Evolutionary conservation across 2,888 invertebrate species (phyloP), one percentile per base, ranked within the genome.

Genomic region (Cartodere bifasciata): DNA sequence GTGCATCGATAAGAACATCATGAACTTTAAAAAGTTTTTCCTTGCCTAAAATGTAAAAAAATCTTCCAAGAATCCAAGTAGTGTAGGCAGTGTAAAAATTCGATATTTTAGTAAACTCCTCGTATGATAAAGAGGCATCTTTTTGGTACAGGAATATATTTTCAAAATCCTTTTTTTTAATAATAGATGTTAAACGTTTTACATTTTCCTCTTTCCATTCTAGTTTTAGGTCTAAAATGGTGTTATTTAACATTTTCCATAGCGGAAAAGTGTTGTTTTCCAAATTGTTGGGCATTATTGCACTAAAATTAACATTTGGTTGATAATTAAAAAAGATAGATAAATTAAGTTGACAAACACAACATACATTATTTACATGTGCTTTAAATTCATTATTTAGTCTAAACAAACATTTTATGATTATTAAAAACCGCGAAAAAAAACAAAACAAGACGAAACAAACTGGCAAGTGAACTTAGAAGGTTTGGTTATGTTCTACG

Each of bases 201-300:
- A 72, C 56, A 9, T 65, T 65, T 41, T 63, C 65, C 23, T 64
- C 67, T 15, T 69, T 65, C 21, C 68, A 63, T 45, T 69, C 65
- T 38, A 70, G 60, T 45, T 70, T 69, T 46, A 69, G 63, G 4
- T 9, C 9, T 7, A 27, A 28, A 16, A 72, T 67, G 3, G 73
- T 71, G 14, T 68, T 67, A 48, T 72, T 70, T 43, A 75, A 70
- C 58, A 70, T 70, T 58, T 70, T 68, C 76, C 77, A 76, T 42
- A 63, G 54, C 13, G 54, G 50, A 43, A 60, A 55, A 2, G 58
- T n/a, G n/a, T n/a, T n/a, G n/a, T n/a, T n/a, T n/a, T n/a, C n/a
- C n/a, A n/a, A n/a, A n/a, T n/a, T n/a, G n/a, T n/a, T n/a, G n/a
- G n/a, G n/a, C n/a, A n/a, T n/a, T n/a, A n/a, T n/a, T n/a, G n/a